phyloP scores from a whole-genome alignment of 37 sponge, comb jelly and placozoan species.

The Bolinopsis microptera region DNA sequence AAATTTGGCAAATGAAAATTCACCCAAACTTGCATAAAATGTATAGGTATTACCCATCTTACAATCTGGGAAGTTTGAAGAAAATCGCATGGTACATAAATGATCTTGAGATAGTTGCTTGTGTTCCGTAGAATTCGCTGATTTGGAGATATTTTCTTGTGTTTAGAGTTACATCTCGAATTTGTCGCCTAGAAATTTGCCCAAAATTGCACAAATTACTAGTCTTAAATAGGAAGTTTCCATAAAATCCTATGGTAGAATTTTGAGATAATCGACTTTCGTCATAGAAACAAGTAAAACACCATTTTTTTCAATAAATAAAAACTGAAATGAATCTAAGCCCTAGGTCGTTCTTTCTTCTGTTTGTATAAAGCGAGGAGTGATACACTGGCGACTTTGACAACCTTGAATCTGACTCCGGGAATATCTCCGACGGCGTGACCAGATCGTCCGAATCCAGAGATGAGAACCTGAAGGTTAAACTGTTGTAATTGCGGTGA shows the following conservation, averaged over 20 bases:
- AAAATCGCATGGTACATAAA: too few relatives aligned
- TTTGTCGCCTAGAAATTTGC: background rate
- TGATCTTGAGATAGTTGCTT: too few relatives aligned
- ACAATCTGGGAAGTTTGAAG: too few relatives aligned
- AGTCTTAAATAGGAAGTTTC: too few relatives aligned
- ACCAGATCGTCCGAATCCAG: constrained; percentile 95
- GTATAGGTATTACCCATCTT: too few relatives aligned
- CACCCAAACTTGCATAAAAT: too few relatives aligned
- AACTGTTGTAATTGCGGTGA: too few relatives aligned
- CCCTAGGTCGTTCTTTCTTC: constrained; percentile 95
- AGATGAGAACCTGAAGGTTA: constrained; percentile 76
- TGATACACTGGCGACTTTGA: constrained; percentile 95
- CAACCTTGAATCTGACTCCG: constrained; percentile 97
- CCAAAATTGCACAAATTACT: background rate
- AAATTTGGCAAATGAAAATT: too few relatives aligned
- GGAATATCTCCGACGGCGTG: constrained; percentile 99
- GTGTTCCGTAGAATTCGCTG: too few relatives aligned
- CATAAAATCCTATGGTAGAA: too few relatives aligned
- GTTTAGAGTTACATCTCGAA: too few relatives aligned
- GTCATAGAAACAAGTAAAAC: background rate
- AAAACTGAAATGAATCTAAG: constrained; percentile 67
- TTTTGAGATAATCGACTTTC: background rate
- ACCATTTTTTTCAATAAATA: background rate
- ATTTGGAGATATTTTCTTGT: too few relatives aligned
- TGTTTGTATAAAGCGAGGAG: constrained; percentile 88